Base-by-base conservation (phyloP, 2,888 invertebrate genomes). In the Thysanoteuthis rhombus region DNA sequence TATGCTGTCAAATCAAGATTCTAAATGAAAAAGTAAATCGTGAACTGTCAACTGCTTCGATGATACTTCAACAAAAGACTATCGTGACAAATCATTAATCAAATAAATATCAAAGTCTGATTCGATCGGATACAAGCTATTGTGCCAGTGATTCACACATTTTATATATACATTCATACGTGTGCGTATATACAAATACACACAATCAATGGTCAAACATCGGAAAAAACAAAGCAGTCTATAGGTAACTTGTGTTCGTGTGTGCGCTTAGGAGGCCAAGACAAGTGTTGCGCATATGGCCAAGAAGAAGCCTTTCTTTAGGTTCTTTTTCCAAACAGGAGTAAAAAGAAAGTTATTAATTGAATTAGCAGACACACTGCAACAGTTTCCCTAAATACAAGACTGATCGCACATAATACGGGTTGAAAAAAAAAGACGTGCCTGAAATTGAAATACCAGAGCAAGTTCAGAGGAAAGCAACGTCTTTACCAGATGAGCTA, bases 341-440 rank as follows among this genome's bases (percentile, higher is more conserved):
- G 19, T 42, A 42, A 16, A 52, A 52, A 52, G 2, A 42, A 42
- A 8, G 16, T 42, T 42, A 42, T 12, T 42, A 12, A 42, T 10
- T 42, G 42, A 42, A 42, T n/a, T 1, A 45, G 19, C 12, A 10
- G 12, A 45, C 45, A 45, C 10, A 52, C 25, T 0, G 0, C 25
- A 52, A 22, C 5, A 52, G 52, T 52, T 22, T 52, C 22, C 22
- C 52, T 25, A 52, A 2, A 3, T 36, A 36, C 75, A 36, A n/a
- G n/a, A 75, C 36, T 10, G 75, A 75, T 12, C n/a, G 19, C n/a
- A 36, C 36, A 75, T 4, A 75, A 75, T 36, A 75, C 16, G n/a
- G 16, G n/a, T 0, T n/a, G n/a, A n/a, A 0, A 36, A 8, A n/a
- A n/a, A n/a, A 75, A n/a, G 36, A n/a, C n/a, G 1, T 10, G 1